Percentiles rank a stretch among this genome's conserved stretches.
Evolutionary conservation across 2,113 vertebrate species (phyloP).

Genomic region (Paratilapia polleni): DNA sequence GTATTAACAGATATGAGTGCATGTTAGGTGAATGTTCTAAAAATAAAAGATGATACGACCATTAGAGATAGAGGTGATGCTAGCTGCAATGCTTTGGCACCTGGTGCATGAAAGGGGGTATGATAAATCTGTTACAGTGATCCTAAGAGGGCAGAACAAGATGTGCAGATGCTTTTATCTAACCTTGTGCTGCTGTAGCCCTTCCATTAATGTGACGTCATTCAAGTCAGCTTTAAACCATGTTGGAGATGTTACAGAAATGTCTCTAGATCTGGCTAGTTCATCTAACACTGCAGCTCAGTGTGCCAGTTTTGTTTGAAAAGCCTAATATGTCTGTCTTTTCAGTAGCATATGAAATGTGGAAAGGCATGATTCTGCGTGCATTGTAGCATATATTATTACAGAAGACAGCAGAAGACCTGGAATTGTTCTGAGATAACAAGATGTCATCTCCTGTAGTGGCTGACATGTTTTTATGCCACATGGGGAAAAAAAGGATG

Average conservation of each 20-base stretch:
- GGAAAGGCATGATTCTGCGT: background rate
- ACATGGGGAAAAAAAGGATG: slow-evolving; percentile 20
- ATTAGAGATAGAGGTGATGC: background rate
- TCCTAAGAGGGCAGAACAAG: background rate
- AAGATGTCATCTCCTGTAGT: slow-evolving; percentile 52
- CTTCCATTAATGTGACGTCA: background rate
- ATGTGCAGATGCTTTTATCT: background rate
- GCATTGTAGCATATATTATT: slow-evolving; percentile 45
- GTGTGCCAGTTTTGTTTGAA: background rate
- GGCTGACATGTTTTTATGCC: slow-evolving; percentile 64
- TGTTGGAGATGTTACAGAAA: background rate
- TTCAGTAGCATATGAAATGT: slow-evolving; percentile 8
- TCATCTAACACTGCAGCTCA: slow-evolving; percentile 13
- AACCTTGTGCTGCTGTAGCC: background rate
- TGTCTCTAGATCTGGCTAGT: slow-evolving; percentile 19
- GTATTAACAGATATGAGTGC: background rate
- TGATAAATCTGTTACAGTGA: background rate
- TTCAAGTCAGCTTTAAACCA: background rate
- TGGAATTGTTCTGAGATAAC: slow-evolving; percentile 60
- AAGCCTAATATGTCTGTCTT: background rate
- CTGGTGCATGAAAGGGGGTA: background rate
- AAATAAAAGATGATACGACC: background rate
- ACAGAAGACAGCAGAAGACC: slow-evolving; percentile 44
- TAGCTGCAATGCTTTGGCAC: background rate
- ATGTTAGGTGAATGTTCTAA: background rate